Evolutionary conservation across 2,888 invertebrate genomes (phyloP), one percentile per base, ranked within the genome.

Genomic region (Melitaea athalia): DNA sequence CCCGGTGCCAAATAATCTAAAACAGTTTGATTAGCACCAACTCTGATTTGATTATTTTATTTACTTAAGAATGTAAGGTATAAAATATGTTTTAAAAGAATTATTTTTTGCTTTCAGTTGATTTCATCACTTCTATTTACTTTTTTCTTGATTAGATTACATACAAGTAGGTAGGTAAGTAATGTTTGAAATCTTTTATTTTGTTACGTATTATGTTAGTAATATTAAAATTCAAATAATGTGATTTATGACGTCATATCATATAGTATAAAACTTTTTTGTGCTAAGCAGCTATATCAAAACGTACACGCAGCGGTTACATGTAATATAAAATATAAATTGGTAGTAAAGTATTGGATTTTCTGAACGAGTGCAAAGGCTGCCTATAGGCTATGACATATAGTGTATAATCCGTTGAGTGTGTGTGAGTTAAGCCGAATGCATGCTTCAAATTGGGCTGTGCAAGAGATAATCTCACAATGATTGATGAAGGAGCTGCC

Each of bases 391-490:
- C 61, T 43, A 62, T 67, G 62, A 11, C 57, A 12, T 38, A 10
- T 33, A 2, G 60, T 24, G 24, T 73, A 67, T 72, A 71, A 72
- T 70, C 71, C 68, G 52, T 57, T 67, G 70, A 77, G 76, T 75
- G 65, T 79, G 88, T 88, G 86, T 88, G 87, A 74, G 88, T 87
- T 91, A 89, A 91, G 89, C 89, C 83, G 85, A 86, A 79, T 87
- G 88, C 88, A 89, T 84, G 86, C 83, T 82, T 89, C 87, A 88
- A 90, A 89, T 89, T 89, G 87, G 87, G 87, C 86, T 92, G 92
- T 92, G 93, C 93, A 93, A 89, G 92, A 94, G 94, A 94, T 94
- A 94, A 94, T 94, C 94, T 94, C 75, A 70, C 72, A 75, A 76
- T 77, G 77, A 78, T 78, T 77, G 77, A 78, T 78, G 77, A 76